Base-by-base conservation (phyloP, 2,797 vertebrate species). In the Dipus sagitta region DNA sequence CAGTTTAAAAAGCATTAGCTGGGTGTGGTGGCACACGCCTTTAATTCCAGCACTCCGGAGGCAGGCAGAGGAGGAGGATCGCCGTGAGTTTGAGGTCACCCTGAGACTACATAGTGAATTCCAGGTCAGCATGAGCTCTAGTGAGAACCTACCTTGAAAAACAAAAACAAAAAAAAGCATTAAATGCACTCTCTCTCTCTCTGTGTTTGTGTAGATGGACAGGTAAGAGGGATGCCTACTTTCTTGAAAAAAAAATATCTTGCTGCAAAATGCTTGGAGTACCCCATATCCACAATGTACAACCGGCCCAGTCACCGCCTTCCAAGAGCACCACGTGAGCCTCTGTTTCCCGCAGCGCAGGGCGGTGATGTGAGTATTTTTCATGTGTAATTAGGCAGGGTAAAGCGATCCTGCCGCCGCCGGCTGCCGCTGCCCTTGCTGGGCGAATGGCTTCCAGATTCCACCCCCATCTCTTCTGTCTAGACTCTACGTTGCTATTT, bases 401-500 rank as follows among this genome's bases (percentile, higher is more conserved):
- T 99, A 99, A 99, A 98, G 97, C 96, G 98, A 99, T 99, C 98
- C 98, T 85, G 91, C 96, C 97, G 98, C 98, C 96, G 98, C 96
- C 96, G 98, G 98, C 98, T 97, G 98, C 98, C 97, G 97, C 98
- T 98, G 98, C 98, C 96, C 97, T 97, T 34, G 77, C 65, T 65
- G 47, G 23, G 98, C 97, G 98, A 99, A 99, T 99, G 98, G 98
- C 98, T 99, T 99, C 98, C 98, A 99, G 98, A 99, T 98, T 98
- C 98, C 98, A 98, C 98, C 98, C 98, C 98, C 98, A 98, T 98
- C 98, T 98, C 97, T 97, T 97, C 98, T 98, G 99, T 99, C 99
- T 99, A 99, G 98, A 99, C 99, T 99, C 98, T 97, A 98, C 98
- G 98, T 98, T 99, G 98, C 98, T 98, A 96, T 97, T 98, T 98